Percentiles rank a stretch among this genome's conserved stretches.
Evolutionary conservation across 2,113 vertebrate species (phyloP).

Genomic region (Apodemus sylvaticus): DNA sequence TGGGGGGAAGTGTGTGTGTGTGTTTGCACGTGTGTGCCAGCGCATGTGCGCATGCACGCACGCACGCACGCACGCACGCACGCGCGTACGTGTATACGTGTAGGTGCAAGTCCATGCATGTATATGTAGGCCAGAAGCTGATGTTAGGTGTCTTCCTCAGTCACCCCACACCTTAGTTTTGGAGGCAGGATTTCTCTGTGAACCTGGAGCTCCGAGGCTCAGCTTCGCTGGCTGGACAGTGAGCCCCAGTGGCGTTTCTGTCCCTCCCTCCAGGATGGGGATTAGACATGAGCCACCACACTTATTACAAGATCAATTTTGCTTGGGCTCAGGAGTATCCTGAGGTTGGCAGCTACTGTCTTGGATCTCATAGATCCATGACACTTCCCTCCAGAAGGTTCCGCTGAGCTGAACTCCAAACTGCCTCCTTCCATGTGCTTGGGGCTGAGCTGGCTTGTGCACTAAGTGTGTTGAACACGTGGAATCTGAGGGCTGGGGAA

Average conservation of each 20-base stretch:
- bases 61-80: too few species aligned
- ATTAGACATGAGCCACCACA: too few species aligned
- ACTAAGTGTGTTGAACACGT: not conserved
- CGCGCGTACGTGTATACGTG: too few species aligned
- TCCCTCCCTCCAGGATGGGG: not conserved
- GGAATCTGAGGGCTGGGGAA: not conserved
- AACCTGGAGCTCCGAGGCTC: too few species aligned
- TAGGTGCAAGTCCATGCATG: not conserved
- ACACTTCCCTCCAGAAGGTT: not conserved
- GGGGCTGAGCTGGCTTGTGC: not conserved
- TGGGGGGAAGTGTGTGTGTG: not conserved
- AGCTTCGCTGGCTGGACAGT: not conserved
- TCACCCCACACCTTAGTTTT: too few species aligned
- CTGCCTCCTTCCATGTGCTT: accelerated
- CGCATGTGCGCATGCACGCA: too few species aligned
- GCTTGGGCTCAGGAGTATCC: not conserved
- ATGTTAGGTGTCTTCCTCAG: not conserved
- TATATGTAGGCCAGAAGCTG: too few species aligned
- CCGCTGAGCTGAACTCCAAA: not conserved
- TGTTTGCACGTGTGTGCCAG: not conserved
- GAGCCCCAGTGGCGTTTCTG: not conserved
- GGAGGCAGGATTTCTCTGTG: not conserved
- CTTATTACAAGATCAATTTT: not conserved
- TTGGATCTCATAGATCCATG: too few species aligned
- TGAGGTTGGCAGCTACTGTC: not conserved